Evolutionary conservation across 2,888 invertebrate species (phyloP), one percentile per base, ranked within the genome.

Genomic region (Brachyptera risi): DNA sequence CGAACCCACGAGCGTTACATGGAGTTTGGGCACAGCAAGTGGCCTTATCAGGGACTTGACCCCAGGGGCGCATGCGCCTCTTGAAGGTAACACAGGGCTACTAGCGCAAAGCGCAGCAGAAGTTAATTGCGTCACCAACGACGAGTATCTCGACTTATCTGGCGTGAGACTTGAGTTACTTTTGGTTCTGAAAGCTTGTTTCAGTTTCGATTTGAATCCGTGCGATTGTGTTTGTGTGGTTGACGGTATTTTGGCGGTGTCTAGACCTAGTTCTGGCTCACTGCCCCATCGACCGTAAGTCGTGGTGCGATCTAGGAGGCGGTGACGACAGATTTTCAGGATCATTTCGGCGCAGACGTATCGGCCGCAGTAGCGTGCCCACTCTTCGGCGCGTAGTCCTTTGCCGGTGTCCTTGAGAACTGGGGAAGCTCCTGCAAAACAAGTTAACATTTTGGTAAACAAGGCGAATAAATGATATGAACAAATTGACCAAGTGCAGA

Each of bases 301-400:
- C 50, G 79, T 79, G 47, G 78, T 78, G 62, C 80, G 75, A 65
- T 83, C 82, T 60, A 83, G 72, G 1, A 83, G 74, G 59, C 80
- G 75, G 67, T 81, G 80, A 61, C 82, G 76, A 3, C 82, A 80
- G 70, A 83, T 83, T 69, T 84, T 84, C 67, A 85, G 84, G 66
- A 89, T 87, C 65, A 86, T 82, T 69, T 87, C 86, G 2, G 87
- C 85, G 69, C 86, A 86, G 37, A 83, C 80, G 70, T 84, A 81
- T 47, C 88, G 79, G 11, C 88, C 87, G 70, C 87, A 88, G 72
- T 83, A 86, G 66, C 84, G 75, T 1, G 88, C 88, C 88, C 88
- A 89, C 72, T 88, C 87, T 68, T 86, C 84, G 0, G 89, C 86
- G 62, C 85, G 79, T 47, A 87, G 74, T 13, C 85, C 84, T 51